phyloP scores from a whole-genome alignment of 2,113 vertebrate genomes.

The Hyaena hyaena region DNA sequence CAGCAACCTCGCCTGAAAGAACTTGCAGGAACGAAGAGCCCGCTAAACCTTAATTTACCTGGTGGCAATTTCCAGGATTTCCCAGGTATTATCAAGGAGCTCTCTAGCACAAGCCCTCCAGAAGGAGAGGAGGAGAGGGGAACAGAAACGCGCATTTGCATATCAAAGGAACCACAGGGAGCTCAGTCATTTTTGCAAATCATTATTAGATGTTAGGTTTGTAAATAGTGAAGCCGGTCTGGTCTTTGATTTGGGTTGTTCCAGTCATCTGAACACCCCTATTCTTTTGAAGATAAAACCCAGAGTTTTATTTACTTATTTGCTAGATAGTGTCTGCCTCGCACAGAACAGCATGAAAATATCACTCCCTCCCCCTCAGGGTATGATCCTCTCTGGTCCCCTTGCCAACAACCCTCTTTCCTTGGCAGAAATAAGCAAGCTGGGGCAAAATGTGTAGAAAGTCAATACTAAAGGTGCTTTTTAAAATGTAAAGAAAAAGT shows the following conservation, averaged over 20 bases:
- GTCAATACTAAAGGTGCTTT: not conserved
- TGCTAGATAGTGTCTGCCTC: not conserved
- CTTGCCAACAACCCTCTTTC: not conserved
- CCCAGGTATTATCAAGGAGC: not conserved
- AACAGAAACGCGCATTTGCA: fast-evolving
- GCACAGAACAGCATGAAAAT: not conserved
- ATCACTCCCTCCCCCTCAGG: not conserved
- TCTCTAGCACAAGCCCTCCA: fast-evolving
- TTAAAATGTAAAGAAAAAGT: not conserved
- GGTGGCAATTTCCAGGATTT: too few relatives aligned
- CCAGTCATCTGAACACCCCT: not conserved
- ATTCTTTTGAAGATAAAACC: not conserved
- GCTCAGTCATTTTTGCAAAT: fast-evolving
- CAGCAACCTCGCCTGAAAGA: not conserved
- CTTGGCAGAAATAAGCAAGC: not conserved
- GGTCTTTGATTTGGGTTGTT: not conserved
- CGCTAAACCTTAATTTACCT: not conserved
- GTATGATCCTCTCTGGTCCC: not conserved
- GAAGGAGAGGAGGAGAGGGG: too few relatives aligned
- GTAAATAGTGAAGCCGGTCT: not conserved
- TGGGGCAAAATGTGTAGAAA: not conserved
- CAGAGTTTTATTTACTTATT: too few relatives aligned
- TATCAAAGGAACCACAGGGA: fast-evolving
- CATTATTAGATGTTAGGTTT: not conserved
- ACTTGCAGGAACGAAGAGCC: not conserved